Percentiles rank a stretch among this genome's conserved stretches.
Evolutionary conservation across 2,888 invertebrate species (phyloP).

Genomic region (Cistogaster globosa): DNA sequence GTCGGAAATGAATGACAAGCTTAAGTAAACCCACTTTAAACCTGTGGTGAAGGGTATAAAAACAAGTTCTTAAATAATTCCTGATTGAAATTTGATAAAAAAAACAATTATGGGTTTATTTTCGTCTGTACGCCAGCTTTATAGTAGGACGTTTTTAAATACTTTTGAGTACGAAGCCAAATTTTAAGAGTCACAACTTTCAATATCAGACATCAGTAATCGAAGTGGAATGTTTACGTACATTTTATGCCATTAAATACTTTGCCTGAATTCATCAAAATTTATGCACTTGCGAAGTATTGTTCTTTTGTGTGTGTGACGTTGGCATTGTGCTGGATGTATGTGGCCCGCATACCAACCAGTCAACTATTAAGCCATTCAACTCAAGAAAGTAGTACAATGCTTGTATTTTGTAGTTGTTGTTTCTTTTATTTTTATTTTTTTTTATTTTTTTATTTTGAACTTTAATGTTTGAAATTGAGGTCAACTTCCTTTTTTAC

Average conservation of each 20-base stretch:
- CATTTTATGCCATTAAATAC: conserved; percentile 41
- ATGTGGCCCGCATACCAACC: conserved; percentile 46
- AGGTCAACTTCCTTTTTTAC: conserved; percentile 64
- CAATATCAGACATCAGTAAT: conserved; percentile 53
- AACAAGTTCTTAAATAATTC: too few species aligned
- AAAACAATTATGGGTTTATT: too few species aligned
- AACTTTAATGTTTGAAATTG: conserved; percentile 51
- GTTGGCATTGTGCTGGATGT: conserved; percentile 20
- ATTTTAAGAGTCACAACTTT: conserved; percentile 20
- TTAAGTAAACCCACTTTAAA: too few species aligned
- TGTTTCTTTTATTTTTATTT: too few species aligned
- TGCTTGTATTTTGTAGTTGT: neutral
- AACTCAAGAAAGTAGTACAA: conserved; percentile 52
- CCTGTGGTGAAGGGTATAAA: too few species aligned
- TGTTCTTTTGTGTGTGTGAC: neutral
- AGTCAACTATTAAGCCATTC: conserved; percentile 18
- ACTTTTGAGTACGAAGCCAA: neutral
- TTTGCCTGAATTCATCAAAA: conserved; percentile 35
- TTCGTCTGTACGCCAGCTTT: too few species aligned
- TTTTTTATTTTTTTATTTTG: neutral
- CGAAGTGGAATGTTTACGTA: conserved; percentile 13
- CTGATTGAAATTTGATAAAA: too few species aligned
- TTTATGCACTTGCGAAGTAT: conserved; percentile 23
- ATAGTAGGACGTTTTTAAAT: too few species aligned
- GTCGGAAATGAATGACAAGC: too few species aligned